Evolutionary conservation across 2,113 vertebrate genomes (phyloP).

Genomic region (Maccullochella peelii): DNA sequence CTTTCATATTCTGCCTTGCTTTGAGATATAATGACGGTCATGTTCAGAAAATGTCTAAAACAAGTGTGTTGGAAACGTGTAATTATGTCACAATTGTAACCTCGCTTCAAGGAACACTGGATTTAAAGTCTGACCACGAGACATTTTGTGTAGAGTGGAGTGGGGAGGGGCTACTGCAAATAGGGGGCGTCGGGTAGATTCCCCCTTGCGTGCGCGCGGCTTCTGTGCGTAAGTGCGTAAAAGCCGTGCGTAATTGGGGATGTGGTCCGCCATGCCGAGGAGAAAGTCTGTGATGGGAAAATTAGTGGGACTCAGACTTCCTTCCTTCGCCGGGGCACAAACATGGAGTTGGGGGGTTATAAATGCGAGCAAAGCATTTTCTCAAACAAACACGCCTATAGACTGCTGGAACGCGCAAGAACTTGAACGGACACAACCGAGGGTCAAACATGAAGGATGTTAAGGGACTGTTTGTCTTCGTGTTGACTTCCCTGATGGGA

Average conservation of each 20-base stretch:
- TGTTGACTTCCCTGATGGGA: slow-evolving; percentile 39
- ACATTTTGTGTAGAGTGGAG: background rate
- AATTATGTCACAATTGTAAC: background rate
- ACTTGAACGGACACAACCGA: slow-evolving; percentile 7
- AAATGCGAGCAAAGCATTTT: slow-evolving; percentile 56
- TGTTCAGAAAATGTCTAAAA: background rate
- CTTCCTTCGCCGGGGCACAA: slow-evolving; percentile 58
- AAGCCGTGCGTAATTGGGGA: slow-evolving; percentile 55
- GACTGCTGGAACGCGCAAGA: background rate
- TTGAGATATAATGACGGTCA: background rate
- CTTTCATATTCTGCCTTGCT: background rate
- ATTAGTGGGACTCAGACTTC: slow-evolving; percentile 53
- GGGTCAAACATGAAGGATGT: slow-evolving; percentile 65
- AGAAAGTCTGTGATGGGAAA: slow-evolving; percentile 14
- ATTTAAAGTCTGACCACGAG: background rate
- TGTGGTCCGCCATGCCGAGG: slow-evolving; percentile 16
- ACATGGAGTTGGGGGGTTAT: slow-evolving; percentile 67
- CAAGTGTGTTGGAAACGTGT: background rate
- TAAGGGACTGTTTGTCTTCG: slow-evolving; percentile 40
- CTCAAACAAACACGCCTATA: slow-evolving; percentile 15
- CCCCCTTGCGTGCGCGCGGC: slow-evolving; percentile 21
- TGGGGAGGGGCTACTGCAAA: slow-evolving; percentile 42
- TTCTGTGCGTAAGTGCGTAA: slow-evolving; percentile 52
- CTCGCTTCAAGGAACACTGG: background rate
- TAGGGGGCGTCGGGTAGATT: background rate